Conservation (phyloP, 2,113 vertebrate species). For the Rhodinocichla rosea region DNA sequence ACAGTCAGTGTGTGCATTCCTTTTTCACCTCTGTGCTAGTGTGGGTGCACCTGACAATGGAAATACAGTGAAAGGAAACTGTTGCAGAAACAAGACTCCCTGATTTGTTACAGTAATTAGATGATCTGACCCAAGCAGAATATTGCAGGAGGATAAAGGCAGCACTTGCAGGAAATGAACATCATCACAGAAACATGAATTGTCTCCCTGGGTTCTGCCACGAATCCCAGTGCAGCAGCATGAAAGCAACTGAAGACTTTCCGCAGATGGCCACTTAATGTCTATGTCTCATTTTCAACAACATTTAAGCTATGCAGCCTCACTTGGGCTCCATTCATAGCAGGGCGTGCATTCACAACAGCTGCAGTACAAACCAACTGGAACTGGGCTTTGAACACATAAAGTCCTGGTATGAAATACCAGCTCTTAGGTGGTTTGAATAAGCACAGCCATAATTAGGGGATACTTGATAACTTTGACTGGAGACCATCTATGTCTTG, state of each 20-base stretch:
- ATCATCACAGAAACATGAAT: neutral
- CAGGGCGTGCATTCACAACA: neutral
- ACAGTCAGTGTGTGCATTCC: neutral
- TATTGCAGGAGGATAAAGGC: neutral
- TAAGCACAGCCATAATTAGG: neutral
- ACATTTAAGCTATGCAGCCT: constrained; percentile 7
- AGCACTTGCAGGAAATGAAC: neutral
- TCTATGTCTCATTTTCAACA: neutral
- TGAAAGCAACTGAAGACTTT: constrained; percentile 14
- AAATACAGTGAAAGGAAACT: neutral
- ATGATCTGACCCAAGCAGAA: neutral
- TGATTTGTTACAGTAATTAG: neutral
- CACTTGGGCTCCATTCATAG: constrained; percentile 22
- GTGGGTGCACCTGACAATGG: neutral
- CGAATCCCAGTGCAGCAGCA: neutral
- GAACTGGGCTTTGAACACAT: constrained; percentile 27
- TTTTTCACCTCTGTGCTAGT: neutral
- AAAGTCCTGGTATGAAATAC: constrained; percentile 15
- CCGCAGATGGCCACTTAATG: constrained; percentile 50
- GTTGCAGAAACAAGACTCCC: neutral
- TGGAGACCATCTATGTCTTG: neutral
- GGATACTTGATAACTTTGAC: neutral
- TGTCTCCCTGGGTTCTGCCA: neutral
- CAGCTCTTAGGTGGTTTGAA: constrained; percentile 5
- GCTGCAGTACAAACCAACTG: constrained; percentile 47